Conservation (phyloP, 2,113 vertebrate genomes). For the Microtus pennsylvanicus region DNA sequence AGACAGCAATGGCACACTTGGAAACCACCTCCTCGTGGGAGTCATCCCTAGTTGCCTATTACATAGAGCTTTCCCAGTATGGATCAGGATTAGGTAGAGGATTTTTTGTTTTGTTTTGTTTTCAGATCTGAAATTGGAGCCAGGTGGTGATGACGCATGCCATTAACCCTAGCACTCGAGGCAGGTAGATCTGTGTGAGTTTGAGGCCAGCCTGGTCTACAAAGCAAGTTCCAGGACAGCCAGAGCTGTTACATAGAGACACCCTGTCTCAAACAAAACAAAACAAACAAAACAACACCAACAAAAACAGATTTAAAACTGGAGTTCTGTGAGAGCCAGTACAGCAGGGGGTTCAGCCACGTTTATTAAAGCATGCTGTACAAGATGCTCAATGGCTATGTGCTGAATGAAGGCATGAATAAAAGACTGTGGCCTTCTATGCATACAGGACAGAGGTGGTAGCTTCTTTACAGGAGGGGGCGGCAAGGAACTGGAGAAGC, state of each 20-base stretch:
- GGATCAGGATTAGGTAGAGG: neutral
- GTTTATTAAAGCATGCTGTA: neutral
- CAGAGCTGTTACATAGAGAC: neutral
- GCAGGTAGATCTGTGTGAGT: neutral
- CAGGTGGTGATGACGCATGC: neutral
- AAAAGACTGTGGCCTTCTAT: neutral
- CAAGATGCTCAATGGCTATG: neutral
- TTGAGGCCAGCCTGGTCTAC: neutral
- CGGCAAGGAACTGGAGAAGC: constrained; percentile 26
- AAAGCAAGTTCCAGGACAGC: neutral
- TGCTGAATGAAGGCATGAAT: neutral
- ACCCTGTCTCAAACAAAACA: neutral
- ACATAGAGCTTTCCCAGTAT: neutral
- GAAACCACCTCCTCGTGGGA: constrained; percentile 8
- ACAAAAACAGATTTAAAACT: neutral
- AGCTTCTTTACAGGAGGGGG: neutral
- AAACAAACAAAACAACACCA: neutral
- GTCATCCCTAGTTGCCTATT: neutral
- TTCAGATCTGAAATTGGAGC: neutral
- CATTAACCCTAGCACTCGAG: neutral
- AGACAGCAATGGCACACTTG: neutral
- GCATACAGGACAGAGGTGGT: neutral
- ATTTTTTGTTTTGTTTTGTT: neutral
- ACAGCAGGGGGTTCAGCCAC: neutral
- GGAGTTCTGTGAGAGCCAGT: neutral